These are phyloP conservation scores for Vollenhovia emeryi DNA, from an alignment of 1,140 invertebrate species.

Conservation along the genomic window DNA sequence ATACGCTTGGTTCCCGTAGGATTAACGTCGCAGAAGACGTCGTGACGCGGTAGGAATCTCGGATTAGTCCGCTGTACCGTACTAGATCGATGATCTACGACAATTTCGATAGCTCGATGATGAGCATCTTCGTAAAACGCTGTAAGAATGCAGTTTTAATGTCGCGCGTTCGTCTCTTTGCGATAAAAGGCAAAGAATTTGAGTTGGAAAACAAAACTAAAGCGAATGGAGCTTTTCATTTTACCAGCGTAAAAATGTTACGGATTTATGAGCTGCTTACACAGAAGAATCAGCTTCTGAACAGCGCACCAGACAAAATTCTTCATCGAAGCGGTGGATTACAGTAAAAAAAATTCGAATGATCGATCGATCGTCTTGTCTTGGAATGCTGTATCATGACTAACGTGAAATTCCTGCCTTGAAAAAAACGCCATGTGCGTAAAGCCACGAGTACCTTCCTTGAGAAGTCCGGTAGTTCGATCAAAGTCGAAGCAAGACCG, in stretches of 20 bases:
- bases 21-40: conserved; percentile 51
- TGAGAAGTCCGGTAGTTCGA: conserved; percentile 73
- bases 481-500: conserved; percentile 80
- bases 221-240: neutral
- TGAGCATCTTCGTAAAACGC: neutral
- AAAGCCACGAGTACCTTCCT: neutral
- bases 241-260: neutral
- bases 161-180: neutral
- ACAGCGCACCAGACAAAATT: neutral
- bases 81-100: conserved; percentile 11
- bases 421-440: neutral
- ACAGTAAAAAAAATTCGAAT: neutral
- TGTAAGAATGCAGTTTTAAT: conserved; percentile 3
- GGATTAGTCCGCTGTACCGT: conserved; percentile 43
- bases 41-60: conserved; percentile 63
- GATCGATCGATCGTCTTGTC: conserved; percentile 6
- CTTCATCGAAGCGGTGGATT: neutral
- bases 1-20: conserved; percentile 55
- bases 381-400: conserved; percentile 46
- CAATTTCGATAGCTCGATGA: conserved; percentile 36
- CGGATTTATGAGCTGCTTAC: conserved; percentile 13
- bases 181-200: neutral
- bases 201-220: neutral
- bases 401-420: conserved; percentile 1
- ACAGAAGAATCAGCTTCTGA: neutral